Evolutionary conservation across 2,113 vertebrate species (phyloP), one percentile per base, ranked within the genome.

Genomic region (Mionectes macconnelli): DNA sequence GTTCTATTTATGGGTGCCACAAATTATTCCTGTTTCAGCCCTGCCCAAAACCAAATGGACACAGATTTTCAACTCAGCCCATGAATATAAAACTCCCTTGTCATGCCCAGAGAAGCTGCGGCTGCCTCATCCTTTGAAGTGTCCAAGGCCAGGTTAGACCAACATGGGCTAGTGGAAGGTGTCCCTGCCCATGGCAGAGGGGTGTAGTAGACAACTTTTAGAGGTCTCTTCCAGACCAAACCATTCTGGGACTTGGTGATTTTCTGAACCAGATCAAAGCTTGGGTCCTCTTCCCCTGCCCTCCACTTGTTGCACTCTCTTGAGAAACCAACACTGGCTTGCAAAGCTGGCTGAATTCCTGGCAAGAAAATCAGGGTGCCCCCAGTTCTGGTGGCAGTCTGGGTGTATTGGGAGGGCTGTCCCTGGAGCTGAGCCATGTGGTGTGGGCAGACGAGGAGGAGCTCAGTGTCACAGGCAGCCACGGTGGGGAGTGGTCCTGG

Each of bases 331-430:
- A 0, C 0, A 0, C 57, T 9, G 57, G 24, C 5, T 0, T 8
- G 31, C n/a, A 33, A 30, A 57, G n/a, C 50, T 19, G 72, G 28
- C 14, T 10, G 64, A 27, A 22, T 16, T 56, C 30, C 42, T 28
- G 27, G 21, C 10, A 66, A 31, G 70, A 49, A 75, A 56, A 44
- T 2, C 8, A 1, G 3, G 27, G 30, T 0, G 7, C 12, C 7
- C 2, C 2, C 30, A 7, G 42, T 1, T 27, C 10, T 13, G 5
- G 39, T n/a, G n/a, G n/a, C n/a, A n/a, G n/a, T n/a, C n/a, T n/a
- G n/a, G n/a, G n/a, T 8, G 22, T 33, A 2, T 12, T 12, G 5
- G 47, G 12, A 53, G 39, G n/a, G 42, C n/a, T 44, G 70, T 4
- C 19, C 1, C 74, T n/a, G 1, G 9, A 31, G 63, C 67, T 80